A percentile compares a stretch with the other conserved stretches of the same genome.
These are phyloP conservation scores for Panopea generosa DNA, from an alignment of 2,888 invertebrate genomes.

Conservation along the genomic window DNA sequence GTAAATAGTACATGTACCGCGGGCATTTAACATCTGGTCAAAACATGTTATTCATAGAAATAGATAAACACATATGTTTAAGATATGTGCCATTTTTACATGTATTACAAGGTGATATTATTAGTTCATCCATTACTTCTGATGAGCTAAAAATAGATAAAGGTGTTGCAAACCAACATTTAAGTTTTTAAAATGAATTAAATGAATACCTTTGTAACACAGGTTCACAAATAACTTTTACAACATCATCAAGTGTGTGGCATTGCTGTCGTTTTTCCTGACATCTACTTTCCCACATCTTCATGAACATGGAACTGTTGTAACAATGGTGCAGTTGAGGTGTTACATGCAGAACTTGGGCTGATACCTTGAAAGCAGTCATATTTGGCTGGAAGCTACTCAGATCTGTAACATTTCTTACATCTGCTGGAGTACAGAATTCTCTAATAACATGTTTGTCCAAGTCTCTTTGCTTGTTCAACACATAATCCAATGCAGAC, in stretches of 20 bases:
- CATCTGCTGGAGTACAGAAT: slow-evolving; percentile 35
- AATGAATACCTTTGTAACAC: slow-evolving; percentile 14
- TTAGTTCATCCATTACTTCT: too few relatives aligned
- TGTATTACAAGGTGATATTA: too few relatives aligned
- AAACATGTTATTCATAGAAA: too few relatives aligned
- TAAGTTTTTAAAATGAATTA: too few relatives aligned
- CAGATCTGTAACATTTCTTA: background rate
- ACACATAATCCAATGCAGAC: slow-evolving; percentile 11
- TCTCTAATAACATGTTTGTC: slow-evolving; percentile 19
- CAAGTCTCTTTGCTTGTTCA: slow-evolving; percentile 30
- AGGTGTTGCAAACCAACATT: too few relatives aligned
- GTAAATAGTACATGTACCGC: too few relatives aligned
- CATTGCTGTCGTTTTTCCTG: background rate
- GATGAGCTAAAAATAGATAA: too few relatives aligned
- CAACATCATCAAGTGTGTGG: slow-evolving; percentile 10
- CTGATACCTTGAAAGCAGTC: slow-evolving; percentile 21
- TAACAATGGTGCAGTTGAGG: slow-evolving; percentile 14
- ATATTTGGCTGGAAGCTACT: slow-evolving; percentile 12
- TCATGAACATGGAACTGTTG: slow-evolving; percentile 25
- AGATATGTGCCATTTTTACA: too few relatives aligned
- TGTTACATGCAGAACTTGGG: slow-evolving; percentile 7
- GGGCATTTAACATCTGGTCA: too few relatives aligned
- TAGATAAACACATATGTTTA: too few relatives aligned
- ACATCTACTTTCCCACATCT: slow-evolving; percentile 28
- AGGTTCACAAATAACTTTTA: slow-evolving; percentile 13